Base-by-base conservation (phyloP, 2,797 vertebrate genomes). In the Hybognathus amarus region DNA sequence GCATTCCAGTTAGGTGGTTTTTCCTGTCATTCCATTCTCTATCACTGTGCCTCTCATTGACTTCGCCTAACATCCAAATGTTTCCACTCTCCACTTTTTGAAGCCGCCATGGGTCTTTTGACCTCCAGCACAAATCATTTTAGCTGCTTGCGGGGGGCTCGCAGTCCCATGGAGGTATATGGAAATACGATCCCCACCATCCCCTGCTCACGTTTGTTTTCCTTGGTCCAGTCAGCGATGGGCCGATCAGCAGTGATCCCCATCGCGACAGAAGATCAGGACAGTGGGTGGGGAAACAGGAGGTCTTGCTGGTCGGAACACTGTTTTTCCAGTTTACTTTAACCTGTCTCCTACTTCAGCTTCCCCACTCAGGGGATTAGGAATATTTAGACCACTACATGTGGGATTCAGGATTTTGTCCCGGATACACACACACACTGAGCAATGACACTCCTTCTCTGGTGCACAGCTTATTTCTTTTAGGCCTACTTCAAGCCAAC, bases 91-190 rank as follows among this genome's bases (percentile, higher is more conserved):
- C 90, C 85, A 90, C 95, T 94, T 95, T 96, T 96, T 96, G 92
- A 97, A 97, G 96, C 96, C 95, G 95, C 93, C 87, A 93, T 94
- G 93, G 96, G 97, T 98, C 96, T 97, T 92, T 92, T 92, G 96
- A 97, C 96, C 94, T 93, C 83, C 85, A 96, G 96, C 96, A 98
- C 97, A 99, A 98, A 98, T 98, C 97, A 98, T 95, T 93, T 94
- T 95, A 93, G 92, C 90, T 92, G 91, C 89, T 95, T 78, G 90
- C 89, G 92, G 91, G 91, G 90, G 92, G 92, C 91, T 89, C 89
- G 91, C 86, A 87, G 90, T 92, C 90, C 92, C 91, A 91, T 89
- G 90, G 93, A 93, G 84, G 90, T 91, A 83, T 86, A 83, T 86
- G 96, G 96, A 98, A 99, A 98, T 94, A 92, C 92, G 96, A 99